phyloP scores from a whole-genome alignment of 1,140 invertebrate genomes.

The Hycleus phaleratus region DNA sequence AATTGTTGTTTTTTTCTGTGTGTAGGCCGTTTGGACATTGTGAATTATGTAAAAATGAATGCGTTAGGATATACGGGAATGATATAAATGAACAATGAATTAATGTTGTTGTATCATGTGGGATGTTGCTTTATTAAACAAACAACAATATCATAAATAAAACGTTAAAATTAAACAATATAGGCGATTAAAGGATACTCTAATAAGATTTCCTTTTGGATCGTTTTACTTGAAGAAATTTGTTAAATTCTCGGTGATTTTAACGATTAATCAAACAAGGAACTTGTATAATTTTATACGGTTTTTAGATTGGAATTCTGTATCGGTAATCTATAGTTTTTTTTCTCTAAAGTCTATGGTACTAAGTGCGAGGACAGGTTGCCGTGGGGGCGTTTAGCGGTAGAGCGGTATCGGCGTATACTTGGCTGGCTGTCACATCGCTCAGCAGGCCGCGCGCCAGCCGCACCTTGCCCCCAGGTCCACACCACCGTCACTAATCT shows the following conservation, averaged over 20 bases:
- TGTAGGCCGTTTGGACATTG: conserved; percentile 7
- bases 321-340: neutral
- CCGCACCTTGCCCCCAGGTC: conserved; percentile 12
- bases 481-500: conserved; percentile 4
- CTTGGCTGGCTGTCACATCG: conserved; percentile 11
- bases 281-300: too few species aligned
- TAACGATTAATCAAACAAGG: too few species aligned
- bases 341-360: neutral
- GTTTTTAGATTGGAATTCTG: too few species aligned
- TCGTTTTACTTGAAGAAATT: neutral
- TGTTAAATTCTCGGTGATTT: too few species aligned
- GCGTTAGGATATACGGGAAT: conserved; percentile 3
- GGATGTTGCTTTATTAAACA: conserved; percentile 1
- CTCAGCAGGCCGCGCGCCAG: conserved; percentile 14
- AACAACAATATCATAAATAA: neutral
- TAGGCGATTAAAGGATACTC: neutral
- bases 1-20: too few species aligned
- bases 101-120: conserved; percentile 4
- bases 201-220: neutral
- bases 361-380: conserved; percentile 10
- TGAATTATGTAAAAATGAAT: conserved; percentile 12
- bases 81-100: conserved; percentile 14
- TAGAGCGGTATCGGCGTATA: conserved; percentile 3
- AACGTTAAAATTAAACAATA: neutral
- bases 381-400: conserved; percentile 9